phyloP scores from a whole-genome alignment of 2,888 invertebrate species.

The Suillia variegata region DNA sequence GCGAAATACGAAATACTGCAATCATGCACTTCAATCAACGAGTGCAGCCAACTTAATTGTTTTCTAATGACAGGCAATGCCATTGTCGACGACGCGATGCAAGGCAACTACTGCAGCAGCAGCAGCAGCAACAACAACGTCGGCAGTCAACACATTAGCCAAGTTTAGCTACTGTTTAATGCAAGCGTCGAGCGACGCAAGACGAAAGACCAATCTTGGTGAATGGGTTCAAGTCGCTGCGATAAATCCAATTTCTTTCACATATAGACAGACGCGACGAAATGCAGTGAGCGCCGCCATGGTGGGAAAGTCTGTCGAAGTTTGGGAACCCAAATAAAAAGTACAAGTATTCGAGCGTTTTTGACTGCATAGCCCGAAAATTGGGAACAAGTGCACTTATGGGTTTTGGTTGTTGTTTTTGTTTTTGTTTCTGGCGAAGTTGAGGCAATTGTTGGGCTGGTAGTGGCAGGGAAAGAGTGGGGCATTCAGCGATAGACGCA shows the following conservation, averaged over 20 bases:
- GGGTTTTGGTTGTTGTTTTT: constrained; percentile 18
- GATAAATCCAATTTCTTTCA: neutral
- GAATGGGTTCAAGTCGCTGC: neutral
- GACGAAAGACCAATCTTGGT: neutral
- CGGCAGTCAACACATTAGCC: constrained; percentile 29
- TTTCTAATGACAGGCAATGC: constrained; percentile 33
- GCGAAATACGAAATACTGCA: constrained; percentile 10
- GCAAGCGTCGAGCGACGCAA: constrained; percentile 19
- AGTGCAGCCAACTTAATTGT: constrained; percentile 35
- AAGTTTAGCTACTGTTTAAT: constrained; percentile 29
- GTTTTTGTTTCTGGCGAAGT: neutral
- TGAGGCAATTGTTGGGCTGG: too few species aligned
- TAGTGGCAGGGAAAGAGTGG: constrained; percentile 8
- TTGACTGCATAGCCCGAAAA: constrained; percentile 8
- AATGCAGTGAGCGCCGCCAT: neutral
- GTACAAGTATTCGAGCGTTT: neutral
- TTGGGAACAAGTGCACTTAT: constrained; percentile 33
- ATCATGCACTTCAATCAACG: constrained; percentile 32
- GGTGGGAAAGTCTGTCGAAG: constrained; percentile 2
- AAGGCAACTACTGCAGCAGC: neutral
- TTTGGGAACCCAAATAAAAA: constrained; percentile 16
- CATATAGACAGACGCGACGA: constrained; percentile 5
- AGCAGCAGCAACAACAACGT: constrained; percentile 14
- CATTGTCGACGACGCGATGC: constrained; percentile 22
- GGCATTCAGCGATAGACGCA: neutral